Percentiles rank a stretch among this genome's conserved stretches.
Conservation (phyloP, 2,888 invertebrate species). For the Xiphydria camelus region DNA sequence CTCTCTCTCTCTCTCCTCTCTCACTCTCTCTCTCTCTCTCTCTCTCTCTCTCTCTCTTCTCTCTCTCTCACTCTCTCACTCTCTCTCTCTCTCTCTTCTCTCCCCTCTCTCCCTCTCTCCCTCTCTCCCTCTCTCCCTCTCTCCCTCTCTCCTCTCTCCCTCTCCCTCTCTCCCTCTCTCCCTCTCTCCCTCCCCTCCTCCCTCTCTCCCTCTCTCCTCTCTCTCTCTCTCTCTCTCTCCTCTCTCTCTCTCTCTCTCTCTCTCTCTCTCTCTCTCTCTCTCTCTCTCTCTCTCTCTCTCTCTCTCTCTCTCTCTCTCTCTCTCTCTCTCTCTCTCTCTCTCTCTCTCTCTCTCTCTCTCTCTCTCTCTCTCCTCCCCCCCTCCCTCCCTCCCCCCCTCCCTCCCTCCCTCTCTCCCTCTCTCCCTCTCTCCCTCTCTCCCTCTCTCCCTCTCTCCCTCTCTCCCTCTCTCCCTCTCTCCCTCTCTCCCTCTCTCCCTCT, state of each 20-base stretch:
- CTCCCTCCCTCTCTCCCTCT: conserved; percentile 15
- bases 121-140: background rate
- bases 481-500: conserved; percentile 15
- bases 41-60: background rate
- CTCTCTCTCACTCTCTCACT: no score
- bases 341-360: conserved; percentile 2
- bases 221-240: background rate
- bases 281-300: conserved; percentile 1
- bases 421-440: background rate
- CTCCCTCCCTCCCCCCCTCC: conserved; percentile 13
- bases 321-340: background rate
- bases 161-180: conserved; percentile 7
- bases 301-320: conserved; percentile 10
- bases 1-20: background rate
- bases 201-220: conserved; percentile 1
- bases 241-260: background rate
- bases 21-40: background rate
- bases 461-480: conserved; percentile 5
- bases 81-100: background rate
- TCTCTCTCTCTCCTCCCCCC: conserved; percentile 4
- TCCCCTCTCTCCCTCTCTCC: background rate
- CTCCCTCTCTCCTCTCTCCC: background rate
- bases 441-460: conserved; percentile 12
- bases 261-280: conserved; percentile 19
- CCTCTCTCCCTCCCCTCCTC: background rate